A percentile compares a stretch with the other conserved stretches of the same genome.
Conservation (phyloP, 2,797 vertebrate genomes). For the Nannoperca australis region DNA sequence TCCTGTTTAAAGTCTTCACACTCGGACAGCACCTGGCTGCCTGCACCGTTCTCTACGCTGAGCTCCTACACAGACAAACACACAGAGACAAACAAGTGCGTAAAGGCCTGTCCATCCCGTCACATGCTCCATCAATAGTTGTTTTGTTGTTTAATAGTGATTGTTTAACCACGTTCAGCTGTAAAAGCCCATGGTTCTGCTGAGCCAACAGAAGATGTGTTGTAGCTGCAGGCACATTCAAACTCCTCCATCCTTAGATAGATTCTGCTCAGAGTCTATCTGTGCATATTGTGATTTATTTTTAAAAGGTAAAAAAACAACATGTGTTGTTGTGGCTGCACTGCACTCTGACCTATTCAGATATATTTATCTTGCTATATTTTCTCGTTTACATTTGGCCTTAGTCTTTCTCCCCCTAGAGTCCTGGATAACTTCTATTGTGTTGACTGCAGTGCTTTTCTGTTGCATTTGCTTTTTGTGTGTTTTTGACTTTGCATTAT, state of each 20-base stretch:
- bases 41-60: slow-evolving; percentile 89
- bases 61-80: slow-evolving; percentile 85
- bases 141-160: neutral
- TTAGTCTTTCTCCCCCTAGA: too few species aligned
- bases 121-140: neutral
- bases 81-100: slow-evolving; percentile 4
- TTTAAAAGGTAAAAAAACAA: too few species aligned
- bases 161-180: slow-evolving; percentile 4
- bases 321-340: neutral
- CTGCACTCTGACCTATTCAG: neutral
- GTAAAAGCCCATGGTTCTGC: neutral
- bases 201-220: neutral
- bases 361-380: neutral
- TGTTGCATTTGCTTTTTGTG: too few species aligned
- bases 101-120: neutral
- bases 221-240: neutral
- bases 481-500: too few species aligned
- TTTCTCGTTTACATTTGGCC: too few species aligned
- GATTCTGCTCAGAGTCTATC: neutral
- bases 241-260: neutral
- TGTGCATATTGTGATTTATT: neutral
- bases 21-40: slow-evolving; percentile 91
- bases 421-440: too few species aligned
- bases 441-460: too few species aligned
- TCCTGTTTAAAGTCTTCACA: slow-evolving; percentile 92